phyloP scores from a whole-genome alignment of 2,888 invertebrate genomes.

The Nudaria mundana region DNA sequence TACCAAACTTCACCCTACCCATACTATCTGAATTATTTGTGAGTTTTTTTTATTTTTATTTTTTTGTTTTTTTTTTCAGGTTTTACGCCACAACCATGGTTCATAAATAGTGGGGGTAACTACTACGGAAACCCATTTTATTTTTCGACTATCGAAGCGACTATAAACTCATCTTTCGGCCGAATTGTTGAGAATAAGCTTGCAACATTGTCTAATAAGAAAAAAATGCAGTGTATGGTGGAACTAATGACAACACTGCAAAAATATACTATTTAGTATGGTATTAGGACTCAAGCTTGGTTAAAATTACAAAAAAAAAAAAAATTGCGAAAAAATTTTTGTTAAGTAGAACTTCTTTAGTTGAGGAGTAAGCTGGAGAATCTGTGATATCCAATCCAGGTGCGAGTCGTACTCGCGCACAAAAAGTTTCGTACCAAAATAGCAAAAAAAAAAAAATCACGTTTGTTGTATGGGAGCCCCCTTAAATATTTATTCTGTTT shows the following conservation, averaged over 20 bases:
- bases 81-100: too few species aligned
- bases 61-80: conserved; percentile 2
- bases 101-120: too few species aligned
- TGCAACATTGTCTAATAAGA: background rate
- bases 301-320: background rate
- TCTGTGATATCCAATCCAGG: too few species aligned
- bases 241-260: background rate
- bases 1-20: too few species aligned
- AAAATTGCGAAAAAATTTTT: background rate
- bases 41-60: background rate
- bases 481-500: too few species aligned
- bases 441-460: too few species aligned
- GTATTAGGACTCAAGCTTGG: background rate
- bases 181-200: background rate
- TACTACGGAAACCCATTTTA: background rate
- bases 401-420: too few species aligned
- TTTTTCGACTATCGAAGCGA: background rate
- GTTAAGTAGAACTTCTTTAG: too few species aligned
- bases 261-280: background rate
- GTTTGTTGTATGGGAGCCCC: too few species aligned
- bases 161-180: background rate
- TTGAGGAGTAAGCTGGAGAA: too few species aligned
- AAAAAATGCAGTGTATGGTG: conserved; percentile 2
- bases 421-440: too few species aligned
- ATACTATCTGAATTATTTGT: too few species aligned